Percentiles rank a stretch among this genome's conserved stretches.
Conservation (phyloP, 2,797 vertebrate species). For the Vespertilio murinus region DNA sequence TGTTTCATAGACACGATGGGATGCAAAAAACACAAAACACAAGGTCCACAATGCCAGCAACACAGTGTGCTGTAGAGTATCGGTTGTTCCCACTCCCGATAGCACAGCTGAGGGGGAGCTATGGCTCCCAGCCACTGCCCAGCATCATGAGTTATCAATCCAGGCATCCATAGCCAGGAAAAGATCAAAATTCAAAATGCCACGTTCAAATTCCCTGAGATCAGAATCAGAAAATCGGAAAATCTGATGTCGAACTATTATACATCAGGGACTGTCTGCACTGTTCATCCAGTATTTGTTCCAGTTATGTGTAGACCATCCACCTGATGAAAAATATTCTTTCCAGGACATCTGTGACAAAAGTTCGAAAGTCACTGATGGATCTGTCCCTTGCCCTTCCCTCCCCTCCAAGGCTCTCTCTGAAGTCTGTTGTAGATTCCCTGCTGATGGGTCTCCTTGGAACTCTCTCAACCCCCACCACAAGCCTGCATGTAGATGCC, state of each 20-base stretch:
- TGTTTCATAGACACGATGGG: not conserved
- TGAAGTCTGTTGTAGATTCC: not conserved
- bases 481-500: not conserved
- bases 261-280: not conserved
- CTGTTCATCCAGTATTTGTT: not conserved
- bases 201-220: too few relatives aligned
- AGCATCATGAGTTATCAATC: not conserved
- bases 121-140: too few relatives aligned
- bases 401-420: not conserved
- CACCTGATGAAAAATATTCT: not conserved
- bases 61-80: not conserved
- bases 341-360: not conserved
- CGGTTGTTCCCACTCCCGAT: not conserved
- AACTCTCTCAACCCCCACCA: not conserved
- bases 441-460: not conserved
- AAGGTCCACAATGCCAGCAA: not conserved
- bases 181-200: not conserved
- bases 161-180: not conserved
- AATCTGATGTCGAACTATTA: not conserved
- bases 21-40: not conserved
- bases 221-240: not conserved
- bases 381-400: too few relatives aligned
- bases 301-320: not conserved
- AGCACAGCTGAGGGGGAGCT: not conserved
- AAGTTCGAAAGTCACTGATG: not conserved